Percentiles rank a stretch among this genome's conserved stretches.
Evolutionary conservation across 2,797 vertebrate species (phyloP).

Genomic region (Danio choprae): DNA sequence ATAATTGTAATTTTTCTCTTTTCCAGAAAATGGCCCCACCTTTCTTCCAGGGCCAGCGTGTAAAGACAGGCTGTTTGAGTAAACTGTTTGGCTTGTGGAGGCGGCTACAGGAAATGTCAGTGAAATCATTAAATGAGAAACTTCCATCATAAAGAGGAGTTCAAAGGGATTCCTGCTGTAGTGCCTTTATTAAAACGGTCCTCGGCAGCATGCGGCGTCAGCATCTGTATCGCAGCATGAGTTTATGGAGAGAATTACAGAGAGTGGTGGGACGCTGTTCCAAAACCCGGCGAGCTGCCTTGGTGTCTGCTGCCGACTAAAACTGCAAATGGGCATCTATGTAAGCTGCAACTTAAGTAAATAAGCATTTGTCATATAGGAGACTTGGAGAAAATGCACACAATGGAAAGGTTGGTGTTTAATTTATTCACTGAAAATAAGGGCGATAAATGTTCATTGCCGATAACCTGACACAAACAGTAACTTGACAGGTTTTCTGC

Average conservation of each 20-base stretch:
- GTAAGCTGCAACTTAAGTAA: too few species aligned
- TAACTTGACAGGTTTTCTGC: too few species aligned
- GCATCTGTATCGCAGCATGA: slow-evolving; percentile 75
- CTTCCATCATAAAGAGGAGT: slow-evolving; percentile 71
- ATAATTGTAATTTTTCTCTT: not conserved
- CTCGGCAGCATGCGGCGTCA: slow-evolving; percentile 63
- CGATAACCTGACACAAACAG: too few species aligned
- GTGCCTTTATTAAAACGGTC: slow-evolving; percentile 64
- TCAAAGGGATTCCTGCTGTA: slow-evolving; percentile 78
- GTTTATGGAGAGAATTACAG: slow-evolving; percentile 59
- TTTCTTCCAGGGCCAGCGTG: not conserved
- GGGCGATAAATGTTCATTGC: too few species aligned
- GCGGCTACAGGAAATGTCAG: slow-evolving; percentile 76
- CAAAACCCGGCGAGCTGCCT: not conserved
- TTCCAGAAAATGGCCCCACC: not conserved
- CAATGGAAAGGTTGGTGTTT: too few species aligned
- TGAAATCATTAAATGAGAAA: slow-evolving; percentile 69
- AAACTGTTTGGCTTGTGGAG: slow-evolving; percentile 45
- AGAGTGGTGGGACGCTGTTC: not conserved
- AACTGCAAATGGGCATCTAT: not conserved
- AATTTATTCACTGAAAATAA: too few species aligned
- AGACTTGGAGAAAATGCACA: too few species aligned
- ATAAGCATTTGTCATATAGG: not conserved
- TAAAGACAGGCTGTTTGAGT: slow-evolving; percentile 31
- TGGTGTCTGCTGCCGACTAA: not conserved